Evolutionary conservation across 2,113 vertebrate genomes (phyloP).

Genomic region (Pseudonaja textilis): DNA sequence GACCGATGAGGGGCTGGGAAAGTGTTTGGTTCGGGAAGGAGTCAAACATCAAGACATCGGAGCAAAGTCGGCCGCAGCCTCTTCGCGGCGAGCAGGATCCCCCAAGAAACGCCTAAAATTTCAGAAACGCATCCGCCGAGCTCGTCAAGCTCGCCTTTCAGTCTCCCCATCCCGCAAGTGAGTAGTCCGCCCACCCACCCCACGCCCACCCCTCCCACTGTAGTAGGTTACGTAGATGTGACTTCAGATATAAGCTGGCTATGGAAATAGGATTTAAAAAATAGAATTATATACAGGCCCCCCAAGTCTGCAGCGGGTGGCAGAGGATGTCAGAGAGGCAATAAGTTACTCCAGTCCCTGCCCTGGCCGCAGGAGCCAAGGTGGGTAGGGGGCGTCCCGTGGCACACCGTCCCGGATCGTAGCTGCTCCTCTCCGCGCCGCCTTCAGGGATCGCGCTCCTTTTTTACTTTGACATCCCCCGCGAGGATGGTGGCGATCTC

Average conservation of each 20-base stretch:
- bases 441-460: slow-evolving; percentile 78
- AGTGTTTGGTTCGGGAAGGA: neutral
- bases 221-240: slow-evolving; percentile 21
- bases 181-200: neutral
- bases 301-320: slow-evolving; percentile 3
- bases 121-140: neutral
- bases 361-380: neutral
- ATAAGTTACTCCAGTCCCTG: slow-evolving; percentile 28
- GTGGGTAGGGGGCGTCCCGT: neutral
- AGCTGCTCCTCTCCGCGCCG: neutral
- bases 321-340: neutral
- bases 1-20: slow-evolving; percentile 36
- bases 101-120: neutral
- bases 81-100: neutral
- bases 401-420: neutral
- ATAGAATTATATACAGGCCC: slow-evolving; percentile 38
- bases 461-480: slow-evolving; percentile 86
- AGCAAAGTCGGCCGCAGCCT: neutral
- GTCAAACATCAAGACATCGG: neutral
- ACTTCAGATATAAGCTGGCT: slow-evolving; percentile 33
- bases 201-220: neutral
- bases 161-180: neutral
- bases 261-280: slow-evolving; percentile 46
- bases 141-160: neutral
- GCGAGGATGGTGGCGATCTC: slow-evolving; percentile 88